phyloP scores from a whole-genome alignment of 2,113 vertebrate species.

The Caretta caretta region DNA sequence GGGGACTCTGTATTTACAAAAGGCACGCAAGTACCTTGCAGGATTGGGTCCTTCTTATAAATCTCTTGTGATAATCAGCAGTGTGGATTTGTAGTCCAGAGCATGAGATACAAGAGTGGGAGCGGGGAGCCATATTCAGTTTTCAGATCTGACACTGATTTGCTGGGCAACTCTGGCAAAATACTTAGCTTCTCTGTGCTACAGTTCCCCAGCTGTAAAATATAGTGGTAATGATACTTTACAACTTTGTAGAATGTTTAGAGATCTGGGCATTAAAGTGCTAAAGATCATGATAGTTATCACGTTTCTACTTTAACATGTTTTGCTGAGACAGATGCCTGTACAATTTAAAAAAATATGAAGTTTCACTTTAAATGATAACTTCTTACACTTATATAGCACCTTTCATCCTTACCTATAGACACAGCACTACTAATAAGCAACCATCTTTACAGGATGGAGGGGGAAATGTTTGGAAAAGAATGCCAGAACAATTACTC shows the following conservation, averaged over 20 bases:
- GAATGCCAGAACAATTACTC: fast-evolving
- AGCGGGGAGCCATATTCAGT: neutral
- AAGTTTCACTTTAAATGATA: neutral
- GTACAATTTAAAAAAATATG: neutral
- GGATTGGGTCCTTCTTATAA: neutral
- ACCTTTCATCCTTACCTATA: neutral
- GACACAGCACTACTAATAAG: neutral
- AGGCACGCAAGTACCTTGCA: neutral
- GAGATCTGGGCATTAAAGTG: neutral
- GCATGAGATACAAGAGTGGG: neutral
- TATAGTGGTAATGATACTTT: neutral
- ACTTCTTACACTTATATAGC: neutral
- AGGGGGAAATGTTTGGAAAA: neutral
- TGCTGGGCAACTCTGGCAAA: neutral
- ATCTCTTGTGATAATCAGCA: neutral
- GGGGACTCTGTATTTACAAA: neutral
- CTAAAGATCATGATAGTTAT: neutral
- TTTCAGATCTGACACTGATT: neutral
- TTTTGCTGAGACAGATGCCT: neutral
- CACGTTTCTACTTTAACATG: neutral
- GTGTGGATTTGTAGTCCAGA: neutral
- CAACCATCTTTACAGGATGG: fast-evolving
- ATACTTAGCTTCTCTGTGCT: neutral
- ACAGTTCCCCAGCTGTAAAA: neutral
- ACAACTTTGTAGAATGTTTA: neutral